Conservation (phyloP, 2,888 invertebrate genomes). For the Temnothorax ravouxi region DNA sequence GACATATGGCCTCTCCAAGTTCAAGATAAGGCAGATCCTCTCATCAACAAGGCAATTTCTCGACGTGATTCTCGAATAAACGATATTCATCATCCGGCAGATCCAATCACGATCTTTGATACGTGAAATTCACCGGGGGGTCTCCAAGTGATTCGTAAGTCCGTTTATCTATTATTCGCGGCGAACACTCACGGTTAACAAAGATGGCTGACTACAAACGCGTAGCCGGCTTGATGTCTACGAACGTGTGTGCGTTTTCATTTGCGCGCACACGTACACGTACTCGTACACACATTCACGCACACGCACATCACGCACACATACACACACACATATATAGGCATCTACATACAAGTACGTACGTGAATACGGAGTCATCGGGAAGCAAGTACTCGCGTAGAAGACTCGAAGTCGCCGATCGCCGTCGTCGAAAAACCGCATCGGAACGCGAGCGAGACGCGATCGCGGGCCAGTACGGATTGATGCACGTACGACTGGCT, state of each 20-base stretch:
- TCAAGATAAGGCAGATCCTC: background rate
- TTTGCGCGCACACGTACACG: slow-evolving; percentile 18
- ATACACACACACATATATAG: background rate
- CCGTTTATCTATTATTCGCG: slow-evolving; percentile 3
- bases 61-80: background rate
- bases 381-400: slow-evolving; percentile 4
- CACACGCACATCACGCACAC: background rate
- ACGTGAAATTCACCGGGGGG: slow-evolving; percentile 7
- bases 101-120: slow-evolving; percentile 4
- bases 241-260: slow-evolving; percentile 37
- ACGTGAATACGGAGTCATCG: slow-evolving; percentile 22
- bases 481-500: slow-evolving; percentile 80
- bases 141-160: background rate
- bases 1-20: background rate
- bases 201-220: slow-evolving; percentile 75
- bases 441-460: slow-evolving; percentile 36
- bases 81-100: background rate
- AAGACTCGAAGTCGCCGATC: slow-evolving; percentile 35
- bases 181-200: slow-evolving; percentile 64
- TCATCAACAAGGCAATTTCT: background rate
- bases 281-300: slow-evolving; percentile 18
- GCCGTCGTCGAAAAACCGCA: slow-evolving; percentile 18
- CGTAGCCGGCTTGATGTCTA: slow-evolving; percentile 43
- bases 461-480: slow-evolving; percentile 57
- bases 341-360: slow-evolving; percentile 1